These are phyloP conservation scores for Patella depressa DNA, from an alignment of 2,888 invertebrate genomes.

Conservation along the genomic window DNA sequence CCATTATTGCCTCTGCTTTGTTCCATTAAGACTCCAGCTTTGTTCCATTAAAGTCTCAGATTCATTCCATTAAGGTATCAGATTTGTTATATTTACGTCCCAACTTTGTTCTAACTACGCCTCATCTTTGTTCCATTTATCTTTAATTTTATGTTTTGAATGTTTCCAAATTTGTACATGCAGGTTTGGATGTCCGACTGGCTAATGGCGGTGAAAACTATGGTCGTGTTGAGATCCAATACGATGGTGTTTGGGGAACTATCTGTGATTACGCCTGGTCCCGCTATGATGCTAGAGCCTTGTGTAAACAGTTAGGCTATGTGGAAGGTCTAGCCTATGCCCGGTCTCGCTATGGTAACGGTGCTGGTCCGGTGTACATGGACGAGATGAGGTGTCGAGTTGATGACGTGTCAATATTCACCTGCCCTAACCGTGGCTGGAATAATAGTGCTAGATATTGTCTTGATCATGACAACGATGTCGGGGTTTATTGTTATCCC, in stretches of 20 bases:
- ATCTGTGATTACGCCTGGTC: slow-evolving; percentile 56
- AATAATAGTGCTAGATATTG: slow-evolving; percentile 41
- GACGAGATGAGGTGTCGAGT: slow-evolving; percentile 50
- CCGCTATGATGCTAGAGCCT: slow-evolving; percentile 45
- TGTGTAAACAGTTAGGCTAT: slow-evolving; percentile 57
- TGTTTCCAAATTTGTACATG: not conserved
- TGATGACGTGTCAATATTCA: slow-evolving; percentile 40
- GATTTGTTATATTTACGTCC: no score
- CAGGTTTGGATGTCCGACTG: slow-evolving; percentile 33
- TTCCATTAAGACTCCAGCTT: no score
- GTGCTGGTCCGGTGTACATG: slow-evolving; percentile 46
- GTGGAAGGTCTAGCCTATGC: slow-evolving; percentile 42
- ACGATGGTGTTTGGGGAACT: slow-evolving; percentile 48
- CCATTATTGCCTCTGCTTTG: no score
- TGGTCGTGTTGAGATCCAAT: slow-evolving; percentile 48
- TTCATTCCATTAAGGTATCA: no score
- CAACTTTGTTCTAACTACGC: no score
- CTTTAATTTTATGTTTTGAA: no score
- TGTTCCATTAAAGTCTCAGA: no score
- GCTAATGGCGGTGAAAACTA: slow-evolving; percentile 38
- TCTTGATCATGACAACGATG: slow-evolving; percentile 47
- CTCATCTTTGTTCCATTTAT: no score
- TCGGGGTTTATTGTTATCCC: slow-evolving; percentile 51
- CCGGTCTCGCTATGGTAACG: not conserved
- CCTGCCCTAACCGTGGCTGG: slow-evolving; percentile 55